phyloP scores from a whole-genome alignment of 2,888 invertebrate species.

The Leptarthrus brevirostris region DNA sequence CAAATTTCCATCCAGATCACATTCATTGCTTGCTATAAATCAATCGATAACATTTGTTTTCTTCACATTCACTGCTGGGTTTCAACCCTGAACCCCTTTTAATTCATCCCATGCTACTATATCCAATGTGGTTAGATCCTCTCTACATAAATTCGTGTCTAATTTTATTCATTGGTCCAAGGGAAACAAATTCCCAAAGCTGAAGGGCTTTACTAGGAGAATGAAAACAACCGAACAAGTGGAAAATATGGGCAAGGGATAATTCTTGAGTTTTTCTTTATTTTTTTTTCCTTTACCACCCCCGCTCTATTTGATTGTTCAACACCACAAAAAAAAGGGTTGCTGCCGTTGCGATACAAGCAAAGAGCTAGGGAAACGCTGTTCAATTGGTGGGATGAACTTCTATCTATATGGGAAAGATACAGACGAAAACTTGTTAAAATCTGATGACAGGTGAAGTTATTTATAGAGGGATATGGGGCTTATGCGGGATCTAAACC shows the following conservation, averaged over 20 bases:
- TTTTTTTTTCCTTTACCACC: slow-evolving; percentile 10
- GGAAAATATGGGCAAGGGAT: slow-evolving; percentile 45
- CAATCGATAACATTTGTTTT: slow-evolving; percentile 46
- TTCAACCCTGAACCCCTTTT: slow-evolving; percentile 14
- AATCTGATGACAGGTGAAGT: slow-evolving; percentile 53
- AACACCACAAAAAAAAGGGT: slow-evolving; percentile 41
- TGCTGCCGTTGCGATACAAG: background rate
- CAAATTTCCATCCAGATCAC: slow-evolving; percentile 5
- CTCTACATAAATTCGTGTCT: slow-evolving; percentile 49
- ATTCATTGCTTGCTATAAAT: slow-evolving; percentile 33
- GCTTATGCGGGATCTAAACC: slow-evolving; percentile 44
- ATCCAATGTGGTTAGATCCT: slow-evolving; percentile 41
- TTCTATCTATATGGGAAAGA: slow-evolving; percentile 17
- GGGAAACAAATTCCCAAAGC: slow-evolving; percentile 42
- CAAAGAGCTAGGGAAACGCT: background rate
- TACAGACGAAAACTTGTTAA: slow-evolving; percentile 49
- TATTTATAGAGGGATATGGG: slow-evolving; percentile 48
- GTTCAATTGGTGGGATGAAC: slow-evolving; percentile 6
- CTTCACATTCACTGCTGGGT: background rate
- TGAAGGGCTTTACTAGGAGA: slow-evolving; percentile 1
- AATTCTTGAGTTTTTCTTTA: slow-evolving; percentile 39
- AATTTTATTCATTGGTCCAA: slow-evolving; percentile 51
- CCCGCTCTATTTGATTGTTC: slow-evolving; percentile 17
- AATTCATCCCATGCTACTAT: slow-evolving; percentile 31
- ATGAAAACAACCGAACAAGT: slow-evolving; percentile 34